Percentiles rank a stretch among this genome's conserved stretches.
phyloP scores from a whole-genome alignment of 1,140 invertebrate species.

The Pectinophora gossypiella region DNA sequence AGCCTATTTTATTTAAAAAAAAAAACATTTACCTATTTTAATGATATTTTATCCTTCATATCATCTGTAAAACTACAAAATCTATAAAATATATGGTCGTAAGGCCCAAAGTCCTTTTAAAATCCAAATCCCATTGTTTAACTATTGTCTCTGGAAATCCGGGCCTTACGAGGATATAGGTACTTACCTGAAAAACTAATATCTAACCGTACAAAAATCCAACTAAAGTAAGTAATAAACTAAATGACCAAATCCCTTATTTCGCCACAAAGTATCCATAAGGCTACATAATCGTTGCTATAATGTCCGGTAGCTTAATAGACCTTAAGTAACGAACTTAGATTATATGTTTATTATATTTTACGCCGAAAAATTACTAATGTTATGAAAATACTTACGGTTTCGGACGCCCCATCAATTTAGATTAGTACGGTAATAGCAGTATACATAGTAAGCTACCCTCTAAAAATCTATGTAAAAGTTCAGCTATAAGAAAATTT shows the following conservation, averaged over 20 bases:
- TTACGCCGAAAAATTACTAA: conserved; percentile 68
- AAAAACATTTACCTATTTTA: no score
- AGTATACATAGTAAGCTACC: conserved; percentile 37
- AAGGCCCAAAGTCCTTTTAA: no score
- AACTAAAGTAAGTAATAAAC: no score
- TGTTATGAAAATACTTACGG: conserved; percentile 62
- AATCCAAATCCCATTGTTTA: no score
- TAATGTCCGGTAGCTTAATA: conserved; percentile 27
- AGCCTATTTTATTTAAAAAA: no score
- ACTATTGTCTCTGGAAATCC: no score
- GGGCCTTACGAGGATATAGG: no score
- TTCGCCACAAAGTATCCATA: conserved; percentile 16
- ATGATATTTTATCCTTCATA: no score
- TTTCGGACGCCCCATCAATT: conserved; percentile 71
- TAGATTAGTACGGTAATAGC: conserved; percentile 69
- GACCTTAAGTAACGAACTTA: conserved; percentile 65
- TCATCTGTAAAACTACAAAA: no score
- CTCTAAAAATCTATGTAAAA: conserved; percentile 68
- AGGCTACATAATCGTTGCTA: conserved; percentile 25
- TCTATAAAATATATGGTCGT: no score
- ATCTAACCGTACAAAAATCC: no score
- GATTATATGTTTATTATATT: conserved; percentile 58
- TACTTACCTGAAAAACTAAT: no score
- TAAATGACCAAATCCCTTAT: conserved; percentile 8
- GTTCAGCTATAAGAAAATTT: conserved; percentile 70